Conservation (phyloP, 2,888 invertebrate species). For the Blastobasis adustella region DNA sequence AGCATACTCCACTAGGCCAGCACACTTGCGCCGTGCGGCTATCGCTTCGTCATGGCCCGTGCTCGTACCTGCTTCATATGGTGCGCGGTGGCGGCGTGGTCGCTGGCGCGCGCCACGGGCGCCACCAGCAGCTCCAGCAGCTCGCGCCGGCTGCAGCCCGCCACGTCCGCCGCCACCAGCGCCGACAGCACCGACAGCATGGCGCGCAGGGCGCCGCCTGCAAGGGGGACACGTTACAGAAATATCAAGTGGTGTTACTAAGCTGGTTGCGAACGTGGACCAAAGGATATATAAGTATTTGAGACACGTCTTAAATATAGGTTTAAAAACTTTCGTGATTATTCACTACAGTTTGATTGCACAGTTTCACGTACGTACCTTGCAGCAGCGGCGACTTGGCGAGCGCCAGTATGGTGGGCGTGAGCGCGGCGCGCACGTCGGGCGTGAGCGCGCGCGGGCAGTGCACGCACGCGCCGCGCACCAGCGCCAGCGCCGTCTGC, state of each 20-base stretch:
- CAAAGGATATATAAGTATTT: too few relatives aligned
- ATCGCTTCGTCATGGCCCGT: neutral
- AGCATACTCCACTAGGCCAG: too few relatives aligned
- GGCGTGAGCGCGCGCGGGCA: constrained; percentile 86
- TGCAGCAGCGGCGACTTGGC: constrained; percentile 94
- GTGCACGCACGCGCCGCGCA: constrained; percentile 86
- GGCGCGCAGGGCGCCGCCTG: constrained; percentile 91
- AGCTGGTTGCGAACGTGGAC: too few relatives aligned
- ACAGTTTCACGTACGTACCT: too few relatives aligned
- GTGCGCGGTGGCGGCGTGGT: constrained; percentile 64
- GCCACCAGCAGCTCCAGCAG: constrained; percentile 85
- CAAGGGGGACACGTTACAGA: neutral
- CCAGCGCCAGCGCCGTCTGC: constrained; percentile 88
- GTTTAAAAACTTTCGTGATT: too few relatives aligned
- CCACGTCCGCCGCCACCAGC: constrained; percentile 87
- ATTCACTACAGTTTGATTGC: too few relatives aligned
- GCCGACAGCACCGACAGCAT: constrained; percentile 95
- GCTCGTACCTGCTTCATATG: constrained; percentile 74
- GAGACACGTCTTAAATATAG: too few relatives aligned
- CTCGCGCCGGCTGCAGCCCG: constrained; percentile 87
- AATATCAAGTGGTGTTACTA: too few relatives aligned
- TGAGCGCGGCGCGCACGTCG: constrained; percentile 81
- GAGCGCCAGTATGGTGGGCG: constrained; percentile 89
- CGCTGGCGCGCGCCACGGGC: constrained; percentile 74
- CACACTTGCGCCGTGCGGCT: too few relatives aligned